phyloP scores from a whole-genome alignment of 2,888 invertebrate species.

The Azorinus chamasolen region DNA sequence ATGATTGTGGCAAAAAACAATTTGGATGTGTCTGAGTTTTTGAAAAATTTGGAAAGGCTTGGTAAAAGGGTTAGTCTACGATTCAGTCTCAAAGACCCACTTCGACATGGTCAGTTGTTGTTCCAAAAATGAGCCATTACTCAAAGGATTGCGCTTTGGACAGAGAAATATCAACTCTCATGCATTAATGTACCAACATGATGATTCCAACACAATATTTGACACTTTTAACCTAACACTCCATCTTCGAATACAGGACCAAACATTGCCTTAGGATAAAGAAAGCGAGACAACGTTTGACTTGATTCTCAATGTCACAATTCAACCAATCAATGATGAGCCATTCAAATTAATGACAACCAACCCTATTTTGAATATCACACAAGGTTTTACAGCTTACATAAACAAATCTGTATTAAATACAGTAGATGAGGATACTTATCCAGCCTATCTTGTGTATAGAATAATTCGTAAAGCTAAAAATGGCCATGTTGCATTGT shows the following conservation, averaged over 20 bases:
- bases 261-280: slow-evolving; percentile 35
- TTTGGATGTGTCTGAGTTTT: slow-evolving; percentile 78
- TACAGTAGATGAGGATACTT: slow-evolving; percentile 95
- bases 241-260: slow-evolving; percentile 68
- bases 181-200: slow-evolving; percentile 94
- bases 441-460: slow-evolving; percentile 93
- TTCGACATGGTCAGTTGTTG: slow-evolving; percentile 77
- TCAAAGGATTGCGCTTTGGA: slow-evolving; percentile 90
- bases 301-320: slow-evolving; percentile 91
- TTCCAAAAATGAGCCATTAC: slow-evolving; percentile 66
- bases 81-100: slow-evolving; percentile 73
- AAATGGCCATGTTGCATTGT: slow-evolving; percentile 90
- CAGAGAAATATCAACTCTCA: slow-evolving; percentile 94
- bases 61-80: slow-evolving; percentile 72
- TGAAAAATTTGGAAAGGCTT: slow-evolving; percentile 70
- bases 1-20: slow-evolving; percentile 73
- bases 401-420: slow-evolving; percentile 89
- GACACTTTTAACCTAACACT: slow-evolving; percentile 88
- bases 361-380: slow-evolving; percentile 93
- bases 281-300: slow-evolving; percentile 57
- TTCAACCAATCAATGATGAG: slow-evolving; percentile 97
- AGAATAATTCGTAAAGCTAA: slow-evolving; percentile 92
- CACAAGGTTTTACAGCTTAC: slow-evolving; percentile 90
- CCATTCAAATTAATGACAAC: slow-evolving; percentile 93
- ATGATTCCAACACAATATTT: slow-evolving; percentile 93